Evolutionary conservation across 2,888 invertebrate species (phyloP), one percentile per base, ranked within the genome.

Genomic region (Ichneumoninae sp.): DNA sequence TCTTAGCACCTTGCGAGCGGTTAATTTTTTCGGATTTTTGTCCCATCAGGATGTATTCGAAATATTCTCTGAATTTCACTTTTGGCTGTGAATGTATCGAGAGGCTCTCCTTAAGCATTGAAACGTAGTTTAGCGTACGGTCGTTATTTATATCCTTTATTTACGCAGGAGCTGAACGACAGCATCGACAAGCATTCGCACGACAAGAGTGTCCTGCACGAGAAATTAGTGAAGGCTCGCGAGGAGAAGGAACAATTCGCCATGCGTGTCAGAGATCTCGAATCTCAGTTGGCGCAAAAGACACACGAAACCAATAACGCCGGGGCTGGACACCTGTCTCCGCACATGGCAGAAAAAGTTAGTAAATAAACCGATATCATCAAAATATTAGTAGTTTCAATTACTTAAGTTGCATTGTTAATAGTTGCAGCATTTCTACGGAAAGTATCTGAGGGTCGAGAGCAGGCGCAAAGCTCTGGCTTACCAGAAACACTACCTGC

Each of bases 401-500:
- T 52, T 26, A 52, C 8, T 69, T 13, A 78, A 5, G 1, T 36
- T 47, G 6, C 74, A 79, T 65, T 81, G 5, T 30, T 30, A 85
- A 71, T 79, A 95, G 93, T 94, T 95, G 44, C 95, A 95, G 84
- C 95, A 95, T 86, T 93, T 96, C 83, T 95, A 96, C 85, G 95
- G 95, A 13, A 96, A 96, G 89, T 97, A 96, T 92, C 94, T 98
- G 87, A 95, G 97, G 47, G 95, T 97, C 4, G 97, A 98, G 92
- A 98, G 98, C 91, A 97, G 97, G 89, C 96, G 97, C 82, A 98
- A 98, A 93, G 97, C 98, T 16, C 94, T 99, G 76, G 96, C 97
- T 74, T 98, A 97, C 95, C 99, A 99, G 94, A 99, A 99, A 94
- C 95, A 97, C 26, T 98, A 98, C 93, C 94, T 99, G 76, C 95